phyloP scores from a whole-genome alignment of 2,113 vertebrate species.

The Condylura cristata region DNA sequence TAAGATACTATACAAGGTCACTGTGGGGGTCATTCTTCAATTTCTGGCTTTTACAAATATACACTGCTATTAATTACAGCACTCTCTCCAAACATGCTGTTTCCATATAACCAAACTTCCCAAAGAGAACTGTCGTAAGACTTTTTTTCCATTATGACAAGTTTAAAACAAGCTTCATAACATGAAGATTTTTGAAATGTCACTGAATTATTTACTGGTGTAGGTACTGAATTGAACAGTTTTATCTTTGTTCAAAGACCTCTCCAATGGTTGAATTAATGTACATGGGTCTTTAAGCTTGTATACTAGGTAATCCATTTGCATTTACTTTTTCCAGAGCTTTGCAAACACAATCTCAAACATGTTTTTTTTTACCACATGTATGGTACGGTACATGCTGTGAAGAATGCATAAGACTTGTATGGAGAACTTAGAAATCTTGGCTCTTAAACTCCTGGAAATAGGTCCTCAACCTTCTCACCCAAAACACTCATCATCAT shows the following conservation, averaged over 20 bases:
- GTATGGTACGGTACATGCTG: not conserved
- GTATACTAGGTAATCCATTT: not conserved
- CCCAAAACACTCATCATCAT: not conserved
- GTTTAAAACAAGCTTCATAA: constrained; percentile 17
- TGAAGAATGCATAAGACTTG: not conserved
- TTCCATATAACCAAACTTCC: not conserved
- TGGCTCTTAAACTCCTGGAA: not conserved
- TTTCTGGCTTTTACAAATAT: not conserved
- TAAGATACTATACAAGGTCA: not conserved
- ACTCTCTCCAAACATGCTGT: not conserved
- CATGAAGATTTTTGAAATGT: not conserved
- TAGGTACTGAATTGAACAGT: constrained; percentile 17
- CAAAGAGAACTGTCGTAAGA: not conserved
- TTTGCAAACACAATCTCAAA: not conserved
- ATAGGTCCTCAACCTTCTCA: not conserved
- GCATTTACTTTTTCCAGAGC: not conserved
- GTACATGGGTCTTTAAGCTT: not conserved
- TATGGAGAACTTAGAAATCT: not conserved
- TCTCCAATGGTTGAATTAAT: not conserved
- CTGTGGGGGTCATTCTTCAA: not conserved
- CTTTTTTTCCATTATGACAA: not conserved
- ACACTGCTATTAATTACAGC: not conserved
- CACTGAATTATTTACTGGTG: not conserved
- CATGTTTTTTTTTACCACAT: not conserved
- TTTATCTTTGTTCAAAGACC: not conserved